Evolutionary conservation across 2,113 vertebrate genomes (phyloP).

Genomic region (Conger conger): DNA sequence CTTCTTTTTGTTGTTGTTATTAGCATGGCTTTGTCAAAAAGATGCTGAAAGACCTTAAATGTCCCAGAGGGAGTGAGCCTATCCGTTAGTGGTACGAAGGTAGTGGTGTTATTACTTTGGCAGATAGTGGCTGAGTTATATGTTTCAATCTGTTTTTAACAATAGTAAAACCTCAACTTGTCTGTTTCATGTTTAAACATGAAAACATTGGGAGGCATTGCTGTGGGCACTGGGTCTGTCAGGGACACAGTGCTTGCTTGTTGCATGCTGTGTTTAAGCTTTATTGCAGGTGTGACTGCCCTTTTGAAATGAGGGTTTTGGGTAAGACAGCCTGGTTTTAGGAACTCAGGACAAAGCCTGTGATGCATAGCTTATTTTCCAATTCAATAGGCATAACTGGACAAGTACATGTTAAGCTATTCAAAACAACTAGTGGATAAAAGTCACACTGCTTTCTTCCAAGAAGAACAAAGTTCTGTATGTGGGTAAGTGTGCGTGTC

Average conservation of each 20-base stretch:
- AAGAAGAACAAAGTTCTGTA: background rate
- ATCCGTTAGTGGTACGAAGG: background rate
- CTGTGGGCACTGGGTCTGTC: slow-evolving; percentile 22
- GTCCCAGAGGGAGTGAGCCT: background rate
- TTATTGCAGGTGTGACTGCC: slow-evolving; percentile 29
- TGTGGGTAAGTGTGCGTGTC: background rate
- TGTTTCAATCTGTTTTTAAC: background rate
- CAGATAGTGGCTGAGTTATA: background rate
- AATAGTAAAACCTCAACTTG: background rate
- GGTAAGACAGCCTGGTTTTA: background rate
- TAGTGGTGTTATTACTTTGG: background rate
- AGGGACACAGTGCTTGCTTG: slow-evolving; percentile 23
- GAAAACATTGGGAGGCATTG: slow-evolving; percentile 17
- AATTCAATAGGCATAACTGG: background rate
- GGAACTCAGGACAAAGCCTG: background rate
- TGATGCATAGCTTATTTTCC: background rate
- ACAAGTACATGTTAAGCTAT: background rate
- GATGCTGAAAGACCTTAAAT: background rate
- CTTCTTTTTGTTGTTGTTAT: background rate
- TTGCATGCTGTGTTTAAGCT: slow-evolving; percentile 37
- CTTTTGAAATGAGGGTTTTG: slow-evolving; percentile 17
- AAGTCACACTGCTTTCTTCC: background rate
- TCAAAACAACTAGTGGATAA: background rate
- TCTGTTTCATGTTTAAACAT: slow-evolving; percentile 37
- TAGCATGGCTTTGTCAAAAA: slow-evolving; percentile 4